Evolutionary conservation across 2,797 vertebrate species (phyloP), one percentile per base, ranked within the genome.

Genomic region (Nannoperca obscura): DNA sequence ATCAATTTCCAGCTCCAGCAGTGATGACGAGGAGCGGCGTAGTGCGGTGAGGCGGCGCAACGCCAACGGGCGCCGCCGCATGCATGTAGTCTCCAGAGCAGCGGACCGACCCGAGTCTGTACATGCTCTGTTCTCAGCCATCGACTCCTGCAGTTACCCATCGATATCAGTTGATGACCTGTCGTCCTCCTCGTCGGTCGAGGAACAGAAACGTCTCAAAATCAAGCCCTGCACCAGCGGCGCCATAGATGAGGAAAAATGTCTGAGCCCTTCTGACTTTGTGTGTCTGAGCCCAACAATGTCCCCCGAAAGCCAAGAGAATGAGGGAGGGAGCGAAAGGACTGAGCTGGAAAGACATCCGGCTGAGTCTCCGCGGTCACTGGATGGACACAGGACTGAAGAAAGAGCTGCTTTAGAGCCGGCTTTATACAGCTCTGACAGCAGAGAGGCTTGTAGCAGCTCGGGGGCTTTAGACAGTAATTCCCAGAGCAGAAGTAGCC

Each of bases 131-230:
- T 97, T 96, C 38, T 80, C 96, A 27, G 96, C 97, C 22, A 94
- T 97, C 20, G 98, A 99, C 93, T 95, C 96, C 85, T 97, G 96
- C 78, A 97, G 94, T 63, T 99, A 99, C 89, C 97, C 98, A 0
- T 97, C 97, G 53, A 97, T 98, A 90, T 95, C 96, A 38, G 89
- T 97, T 1, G 96, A 97, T 0, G 97, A 99, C 80, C 90, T 96
- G 27, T 97, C 97, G 8, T 95, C 96, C 11, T 94, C 96, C 49
- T 97, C 97, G 15, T 94, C 96, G 0, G 91, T 85, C 2, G 92
- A 91, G 9, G 91, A 83, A 3, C 80, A 64, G 12, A 85, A 81
- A 44, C 53, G 84, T 30, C 78, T 73, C 0, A 60, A 86, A 46
- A 71, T 86, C 65, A 89, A 86, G 55, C 79, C 86, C 20, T 32